A percentile compares a stretch with the other conserved stretches of the same genome.
Conservation (phyloP, 2,797 vertebrate species). For the Ceryle rudis region DNA sequence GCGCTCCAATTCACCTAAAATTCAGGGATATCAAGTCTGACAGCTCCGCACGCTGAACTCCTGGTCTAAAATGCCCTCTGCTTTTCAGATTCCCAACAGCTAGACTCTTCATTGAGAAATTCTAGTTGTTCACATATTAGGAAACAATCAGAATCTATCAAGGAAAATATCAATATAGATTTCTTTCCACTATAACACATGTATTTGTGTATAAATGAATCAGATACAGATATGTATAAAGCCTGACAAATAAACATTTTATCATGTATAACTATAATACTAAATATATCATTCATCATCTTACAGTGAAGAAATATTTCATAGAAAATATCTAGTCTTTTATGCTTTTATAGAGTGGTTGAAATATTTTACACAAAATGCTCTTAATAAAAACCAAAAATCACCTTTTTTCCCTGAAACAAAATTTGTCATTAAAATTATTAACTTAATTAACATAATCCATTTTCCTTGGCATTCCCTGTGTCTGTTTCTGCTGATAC, state of each 20-base stretch:
- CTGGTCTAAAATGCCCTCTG: conserved; percentile 21
- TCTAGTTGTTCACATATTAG: not conserved
- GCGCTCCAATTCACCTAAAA: conserved; percentile 40
- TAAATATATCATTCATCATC: not conserved
- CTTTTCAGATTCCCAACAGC: not conserved
- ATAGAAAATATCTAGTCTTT: not conserved
- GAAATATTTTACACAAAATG: conserved; percentile 15
- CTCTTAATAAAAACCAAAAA: not conserved
- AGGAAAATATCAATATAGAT: not conserved
- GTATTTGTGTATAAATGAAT: not conserved
- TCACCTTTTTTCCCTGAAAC: not conserved
- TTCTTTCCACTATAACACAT: not conserved
- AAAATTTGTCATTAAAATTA: conserved; percentile 16
- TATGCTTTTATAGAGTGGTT: not conserved
- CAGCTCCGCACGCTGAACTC: conserved; percentile 7
- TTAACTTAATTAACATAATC: conserved; percentile 40
- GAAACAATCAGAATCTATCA: not conserved
- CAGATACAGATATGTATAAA: not conserved
- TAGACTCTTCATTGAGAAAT: not conserved
- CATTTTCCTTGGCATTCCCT: conserved; percentile 15
- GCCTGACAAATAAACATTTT: not conserved
- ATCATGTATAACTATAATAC: not conserved
- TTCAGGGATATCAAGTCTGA: conserved; percentile 37
- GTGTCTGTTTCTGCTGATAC: conserved; percentile 22
- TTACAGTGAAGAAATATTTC: not conserved